A percentile compares a stretch with the other conserved stretches of the same genome.
Conservation (phyloP, 2,888 invertebrate species). For the Dichetophora obliterata region DNA sequence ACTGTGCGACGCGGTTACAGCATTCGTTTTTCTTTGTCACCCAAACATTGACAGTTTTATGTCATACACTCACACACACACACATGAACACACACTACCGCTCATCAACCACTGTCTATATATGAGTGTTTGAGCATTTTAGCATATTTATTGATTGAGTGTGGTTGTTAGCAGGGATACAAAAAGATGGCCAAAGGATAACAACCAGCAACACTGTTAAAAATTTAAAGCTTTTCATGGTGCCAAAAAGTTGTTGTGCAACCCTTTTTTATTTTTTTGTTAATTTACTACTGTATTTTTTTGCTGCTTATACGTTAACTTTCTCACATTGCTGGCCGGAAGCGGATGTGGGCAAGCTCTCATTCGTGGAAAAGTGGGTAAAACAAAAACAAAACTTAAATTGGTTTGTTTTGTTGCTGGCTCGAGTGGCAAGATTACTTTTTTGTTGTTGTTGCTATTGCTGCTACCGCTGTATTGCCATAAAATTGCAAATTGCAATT, state of each 20-base stretch:
- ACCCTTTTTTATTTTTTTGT: background rate
- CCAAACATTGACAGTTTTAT: constrained; percentile 1
- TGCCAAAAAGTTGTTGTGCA: constrained; percentile 24
- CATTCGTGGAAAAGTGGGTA: constrained; percentile 13
- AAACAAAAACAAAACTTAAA: constrained; percentile 55
- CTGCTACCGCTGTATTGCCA: constrained; percentile 48
- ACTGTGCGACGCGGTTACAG: background rate
- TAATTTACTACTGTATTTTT: background rate
- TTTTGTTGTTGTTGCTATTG: constrained; percentile 40
- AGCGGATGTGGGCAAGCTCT: constrained; percentile 48
- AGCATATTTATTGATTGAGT: constrained; percentile 65
- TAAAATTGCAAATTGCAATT: constrained; percentile 65
- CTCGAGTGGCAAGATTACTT: constrained; percentile 44
- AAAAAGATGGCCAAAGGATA: background rate
- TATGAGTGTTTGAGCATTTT: constrained; percentile 55
- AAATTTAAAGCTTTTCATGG: constrained; percentile 18
- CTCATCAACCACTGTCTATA: no score
- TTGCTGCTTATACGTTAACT: background rate
- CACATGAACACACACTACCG: no score
- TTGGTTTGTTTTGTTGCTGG: constrained; percentile 61
- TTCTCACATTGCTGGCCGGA: constrained; percentile 25
- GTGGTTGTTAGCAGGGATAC: constrained; percentile 10
- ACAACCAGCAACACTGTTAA: background rate
- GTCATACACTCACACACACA: background rate
- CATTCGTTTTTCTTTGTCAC: background rate